Percentiles rank a stretch among this genome's conserved stretches.
phyloP scores from a whole-genome alignment of 2,888 invertebrate species.

The Mesorhabditis sp. region DNA sequence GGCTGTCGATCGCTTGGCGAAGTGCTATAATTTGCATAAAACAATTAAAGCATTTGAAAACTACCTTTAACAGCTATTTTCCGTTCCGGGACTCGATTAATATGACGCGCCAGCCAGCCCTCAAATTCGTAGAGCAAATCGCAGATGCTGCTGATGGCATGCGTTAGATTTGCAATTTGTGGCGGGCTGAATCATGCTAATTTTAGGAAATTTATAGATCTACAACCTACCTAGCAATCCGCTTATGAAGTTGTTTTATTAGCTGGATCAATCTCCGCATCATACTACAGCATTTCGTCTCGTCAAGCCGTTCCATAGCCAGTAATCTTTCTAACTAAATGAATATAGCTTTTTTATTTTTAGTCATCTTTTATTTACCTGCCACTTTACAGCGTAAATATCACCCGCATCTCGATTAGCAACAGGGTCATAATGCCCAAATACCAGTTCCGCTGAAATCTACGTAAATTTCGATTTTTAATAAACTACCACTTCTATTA shows the following conservation, averaged over 20 bases:
- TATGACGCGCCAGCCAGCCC: neutral
- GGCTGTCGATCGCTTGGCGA: neutral
- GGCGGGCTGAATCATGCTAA: neutral
- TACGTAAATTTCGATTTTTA: neutral
- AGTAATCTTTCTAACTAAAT: neutral
- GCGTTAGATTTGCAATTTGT: slow-evolving; percentile 1
- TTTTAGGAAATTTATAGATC: neutral
- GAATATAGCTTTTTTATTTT: neutral
- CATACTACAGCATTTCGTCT: neutral
- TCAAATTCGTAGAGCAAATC: neutral
- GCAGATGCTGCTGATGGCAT: neutral
- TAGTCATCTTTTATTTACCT: neutral
- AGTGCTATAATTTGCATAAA: neutral
- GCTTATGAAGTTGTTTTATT: neutral
- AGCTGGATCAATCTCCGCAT: neutral
- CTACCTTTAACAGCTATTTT: neutral
- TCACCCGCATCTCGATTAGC: neutral
- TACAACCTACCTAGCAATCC: neutral
- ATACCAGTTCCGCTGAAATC: neutral
- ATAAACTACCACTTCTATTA: neutral
- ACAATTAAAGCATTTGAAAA: neutral
- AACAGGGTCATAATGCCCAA: neutral
- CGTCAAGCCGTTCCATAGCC: neutral
- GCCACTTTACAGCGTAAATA: neutral
- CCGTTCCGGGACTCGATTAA: neutral